Evolutionary conservation across 2,113 vertebrate species (phyloP).

Genomic region (Entelurus aequoreus): DNA sequence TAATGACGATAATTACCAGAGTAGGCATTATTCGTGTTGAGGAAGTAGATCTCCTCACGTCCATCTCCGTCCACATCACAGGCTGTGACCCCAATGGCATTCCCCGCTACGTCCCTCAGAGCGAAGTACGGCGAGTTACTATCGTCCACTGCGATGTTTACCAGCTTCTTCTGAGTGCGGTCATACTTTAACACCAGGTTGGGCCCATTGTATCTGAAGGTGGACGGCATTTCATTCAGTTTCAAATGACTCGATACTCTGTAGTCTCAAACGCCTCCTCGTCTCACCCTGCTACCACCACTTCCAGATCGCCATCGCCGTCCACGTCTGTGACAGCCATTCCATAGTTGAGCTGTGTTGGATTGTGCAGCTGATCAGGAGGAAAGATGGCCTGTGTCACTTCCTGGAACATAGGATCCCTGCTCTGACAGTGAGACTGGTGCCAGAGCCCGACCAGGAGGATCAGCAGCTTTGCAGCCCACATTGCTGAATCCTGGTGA

Average conservation of each 20-base stretch:
- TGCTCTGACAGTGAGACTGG: constrained; percentile 62
- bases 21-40: constrained; percentile 96
- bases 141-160: constrained; percentile 85
- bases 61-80: constrained; percentile 95
- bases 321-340: constrained; percentile 92
- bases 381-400: constrained; percentile 80
- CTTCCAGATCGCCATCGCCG: constrained; percentile 83
- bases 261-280: constrained; percentile 6
- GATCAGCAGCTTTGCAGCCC: constrained; percentile 56
- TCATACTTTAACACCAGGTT: constrained; percentile 92
- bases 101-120: constrained; percentile 81
- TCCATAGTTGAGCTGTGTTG: constrained; percentile 90
- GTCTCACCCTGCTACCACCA: constrained; percentile 88
- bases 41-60: constrained; percentile 92
- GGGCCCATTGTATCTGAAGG: constrained; percentile 84
- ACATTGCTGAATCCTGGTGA: constrained; percentile 57
- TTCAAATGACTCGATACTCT: neutral
- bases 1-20: constrained; percentile 75
- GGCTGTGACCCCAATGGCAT: constrained; percentile 89
- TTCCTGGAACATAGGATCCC: constrained; percentile 77
- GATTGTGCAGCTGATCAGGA: constrained; percentile 82
- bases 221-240: neutral
- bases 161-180: constrained; percentile 67
- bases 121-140: constrained; percentile 80
- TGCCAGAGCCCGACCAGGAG: constrained; percentile 64